Evolutionary conservation across 2,797 vertebrate species (phyloP), one percentile per base, ranked within the genome.

Genomic region (Enteromius anoplus): DNA sequence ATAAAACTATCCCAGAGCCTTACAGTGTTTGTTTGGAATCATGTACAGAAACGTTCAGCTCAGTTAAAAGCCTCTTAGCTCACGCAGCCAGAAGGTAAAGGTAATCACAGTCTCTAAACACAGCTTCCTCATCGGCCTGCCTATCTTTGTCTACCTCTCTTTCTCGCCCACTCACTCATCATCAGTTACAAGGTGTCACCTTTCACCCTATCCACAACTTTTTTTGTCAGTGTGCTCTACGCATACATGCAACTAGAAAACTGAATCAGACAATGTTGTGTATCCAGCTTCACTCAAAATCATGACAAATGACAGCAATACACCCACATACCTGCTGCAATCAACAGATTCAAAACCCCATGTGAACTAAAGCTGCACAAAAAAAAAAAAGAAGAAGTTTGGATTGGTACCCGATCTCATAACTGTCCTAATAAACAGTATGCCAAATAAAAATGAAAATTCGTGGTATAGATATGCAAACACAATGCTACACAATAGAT

Each of bases 31-130:
- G 75, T 86, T 89, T 81, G 85, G 83, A 55, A 65, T 32, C 47
- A 80, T 51, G 69, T 87, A 82, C 92, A 90, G 89, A 87, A 91
- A 90, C 49, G 45, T 58, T 86, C 68, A 70, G 83, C 83, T 84
- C 75, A 85, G 51, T 62, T 83, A 47, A 88, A 86, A 88, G 76
- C 83, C 80, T 86, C 76, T 85, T 86, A 83, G 82, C 76, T 55
- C 73, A 75, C 49, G 66, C 69, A 77, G 62, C 55, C 78, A 85
- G 82, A 72, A 82, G 86, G 70, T 71, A 78, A 73, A 75, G 75
- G 55, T 79, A 85, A 72, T 85, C 64, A 81, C 72, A 65, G 49
- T 76, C 68, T 80, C 79, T 80, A 55, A 80, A 86, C 75, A 76
- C 34, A 58, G 49, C 23, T 29, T 12, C n/a, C 78, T 14, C 45